Evolutionary conservation across 2,888 invertebrate species (phyloP), one percentile per base, ranked within the genome.

Genomic region (Morpho helenor): DNA sequence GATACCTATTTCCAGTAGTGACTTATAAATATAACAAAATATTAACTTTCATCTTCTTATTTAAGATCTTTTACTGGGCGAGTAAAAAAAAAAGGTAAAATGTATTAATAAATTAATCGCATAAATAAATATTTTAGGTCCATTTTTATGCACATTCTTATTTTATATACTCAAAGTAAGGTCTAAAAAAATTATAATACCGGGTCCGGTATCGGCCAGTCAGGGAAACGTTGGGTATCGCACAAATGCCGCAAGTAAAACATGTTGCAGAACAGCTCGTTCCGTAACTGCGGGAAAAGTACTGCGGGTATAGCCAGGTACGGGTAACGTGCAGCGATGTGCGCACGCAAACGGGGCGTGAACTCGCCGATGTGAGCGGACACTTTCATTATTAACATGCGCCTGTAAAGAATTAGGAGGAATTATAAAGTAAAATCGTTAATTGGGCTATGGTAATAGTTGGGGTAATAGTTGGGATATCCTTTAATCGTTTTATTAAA

Each of bases 301-400:
- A 99, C 95, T 48, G 96, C 96, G 4, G 99, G 98, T 69, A 99
- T 97, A 47, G 98, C 96, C 72, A 98, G 95, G 86, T 98, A 99
- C 53, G 98, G 97, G 90, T 99, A 99, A 66, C 97, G 92, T 0
- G 98, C 98, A 87, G 98, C 95, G 2, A 98, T 96, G 85, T 99
- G 99, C 67, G 97, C 97, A 68, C 96, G 94, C 56, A 99, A 91
- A 1, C 98, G 94, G 1, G 98, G 98, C 7, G 97, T 96, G 88
- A 99, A 99, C 87, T 99, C 99, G 7, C 98, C 97, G 68, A 99
- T 96, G 85, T 99, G 99, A 0, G 97, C 95, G 0, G 99, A 98
- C 56, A 99, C 96, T 85, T 98, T 98, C 90, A 98, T 98, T 74
- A 99, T 99, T 75, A 99, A 92, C 93, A 98, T 94, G 10, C 98